A percentile compares a stretch with the other conserved stretches of the same genome.
phyloP scores from a whole-genome alignment of 2,797 vertebrate species.

The Squalus acanthias region DNA sequence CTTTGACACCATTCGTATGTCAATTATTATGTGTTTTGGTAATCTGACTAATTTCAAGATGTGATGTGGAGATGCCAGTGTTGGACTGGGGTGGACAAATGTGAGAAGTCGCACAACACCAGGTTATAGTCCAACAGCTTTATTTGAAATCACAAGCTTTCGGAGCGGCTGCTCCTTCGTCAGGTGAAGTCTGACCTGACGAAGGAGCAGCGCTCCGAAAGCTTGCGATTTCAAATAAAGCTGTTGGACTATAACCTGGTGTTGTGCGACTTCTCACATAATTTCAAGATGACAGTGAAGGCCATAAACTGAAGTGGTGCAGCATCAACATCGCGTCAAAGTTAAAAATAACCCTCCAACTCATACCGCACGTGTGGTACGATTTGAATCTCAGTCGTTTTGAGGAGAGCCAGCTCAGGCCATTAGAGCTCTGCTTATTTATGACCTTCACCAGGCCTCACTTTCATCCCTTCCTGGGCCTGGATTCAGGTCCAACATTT shows the following conservation, averaged over 20 bases:
- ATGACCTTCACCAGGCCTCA: background rate
- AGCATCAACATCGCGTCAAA: background rate
- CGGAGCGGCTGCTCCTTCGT: no score
- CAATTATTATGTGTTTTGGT: background rate
- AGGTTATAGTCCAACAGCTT: no score
- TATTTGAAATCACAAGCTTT: no score
- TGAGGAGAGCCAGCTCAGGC: background rate
- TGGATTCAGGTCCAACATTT: background rate
- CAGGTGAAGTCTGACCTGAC: no score
- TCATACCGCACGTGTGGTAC: background rate
- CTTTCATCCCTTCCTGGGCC: background rate
- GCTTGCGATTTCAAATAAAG: no score
- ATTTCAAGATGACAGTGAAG: background rate
- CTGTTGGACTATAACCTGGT: no score
- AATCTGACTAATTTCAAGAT: background rate
- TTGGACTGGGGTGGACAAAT: no score
- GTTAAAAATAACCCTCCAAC: conserved; percentile 2
- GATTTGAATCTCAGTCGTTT: background rate
- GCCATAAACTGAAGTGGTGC: background rate
- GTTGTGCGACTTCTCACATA: background rate
- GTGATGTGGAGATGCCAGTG: no score
- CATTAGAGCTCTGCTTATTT: background rate
- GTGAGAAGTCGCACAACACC: no score
- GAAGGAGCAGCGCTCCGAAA: no score
- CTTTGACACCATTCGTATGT: background rate